phyloP scores from a whole-genome alignment of 2,888 invertebrate species.

The Teleogryllus oceanicus region DNA sequence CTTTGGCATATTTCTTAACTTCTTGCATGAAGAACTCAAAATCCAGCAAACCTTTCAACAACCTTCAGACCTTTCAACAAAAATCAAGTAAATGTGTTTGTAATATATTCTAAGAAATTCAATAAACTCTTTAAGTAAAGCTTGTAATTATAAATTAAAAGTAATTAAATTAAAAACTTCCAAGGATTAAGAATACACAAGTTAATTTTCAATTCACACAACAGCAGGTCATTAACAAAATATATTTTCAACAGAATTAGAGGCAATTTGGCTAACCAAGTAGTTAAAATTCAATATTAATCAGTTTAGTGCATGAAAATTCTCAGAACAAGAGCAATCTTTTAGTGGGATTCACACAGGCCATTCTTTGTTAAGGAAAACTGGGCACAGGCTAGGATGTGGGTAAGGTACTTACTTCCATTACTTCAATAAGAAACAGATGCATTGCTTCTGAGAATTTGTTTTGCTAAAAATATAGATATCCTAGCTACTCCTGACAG shows the following conservation, averaged over 20 bases:
- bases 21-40: too few relatives aligned
- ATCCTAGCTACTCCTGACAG: constrained; percentile 10
- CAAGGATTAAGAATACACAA: background rate
- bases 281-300: constrained; percentile 18
- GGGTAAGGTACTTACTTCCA: constrained; percentile 9
- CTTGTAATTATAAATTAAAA: constrained; percentile 37
- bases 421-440: background rate
- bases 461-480: background rate
- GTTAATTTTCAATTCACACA: background rate
- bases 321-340: background rate
- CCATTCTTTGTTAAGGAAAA: background rate
- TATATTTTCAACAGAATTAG: too few relatives aligned
- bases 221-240: too few relatives aligned
- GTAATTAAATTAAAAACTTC: constrained; percentile 32
- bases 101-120: too few relatives aligned
- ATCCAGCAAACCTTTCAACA: too few relatives aligned
- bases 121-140: background rate
- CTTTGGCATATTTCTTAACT: too few relatives aligned
- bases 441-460: constrained; percentile 5
- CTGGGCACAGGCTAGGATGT: background rate
- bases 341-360: background rate
- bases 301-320: constrained; percentile 20
- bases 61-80: too few relatives aligned
- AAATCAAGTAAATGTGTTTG: too few relatives aligned
- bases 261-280: too few relatives aligned